Evolutionary conservation across 1,140 invertebrate genomes (phyloP), one percentile per base, ranked within the genome.

Genomic region (Glossosoma conforme): DNA sequence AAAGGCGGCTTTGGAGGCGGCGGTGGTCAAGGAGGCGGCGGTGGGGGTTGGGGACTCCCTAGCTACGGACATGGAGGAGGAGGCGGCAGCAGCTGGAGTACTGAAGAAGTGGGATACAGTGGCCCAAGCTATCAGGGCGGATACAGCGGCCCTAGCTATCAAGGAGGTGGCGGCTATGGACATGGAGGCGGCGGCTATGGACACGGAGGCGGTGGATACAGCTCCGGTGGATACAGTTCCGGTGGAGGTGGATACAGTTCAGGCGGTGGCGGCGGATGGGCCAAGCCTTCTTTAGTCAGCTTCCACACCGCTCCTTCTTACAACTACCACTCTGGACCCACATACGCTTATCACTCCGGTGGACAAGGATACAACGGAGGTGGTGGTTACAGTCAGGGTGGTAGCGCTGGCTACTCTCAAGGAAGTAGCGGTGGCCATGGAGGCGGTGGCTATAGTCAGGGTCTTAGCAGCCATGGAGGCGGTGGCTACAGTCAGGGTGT

Each of bases 301-400:
- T 51, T 43, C 22, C 32, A 50, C 30, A 42, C 48, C 4, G 48
- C 38, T 4, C 48, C 48, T 13, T 43, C 48, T 21, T 51, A 51
- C 38, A 50, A 32, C 36, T 50, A 50, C 37, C 47, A 50, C 20
- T 42, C 48, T 24, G 48, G 48, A 18, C 48, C 48, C 11, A 15
- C 37, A 11, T 51, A 51, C 22, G 2, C 13, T n/a, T 14, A 2
- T 18, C 10, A 14, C 2, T n/a, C 2, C 3, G n/a, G 8, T 28
- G 21, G 25, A 4, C 3, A 11, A n/a, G 24, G 25, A 33, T 35
- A 15, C 10, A 11, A 11, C 9, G 15, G 30, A 17, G 44, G 44
- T 13, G 20, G 20, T 6, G 42, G 42, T 5, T 13, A 4, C n/a
- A 17, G 42, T 13, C 11, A 13, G 20, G 42, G 24, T 4, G 19